A percentile compares a stretch with the other conserved stretches of the same genome.
phyloP scores from a whole-genome alignment of 2,113 vertebrate genomes.

The Myotis brandtii region DNA sequence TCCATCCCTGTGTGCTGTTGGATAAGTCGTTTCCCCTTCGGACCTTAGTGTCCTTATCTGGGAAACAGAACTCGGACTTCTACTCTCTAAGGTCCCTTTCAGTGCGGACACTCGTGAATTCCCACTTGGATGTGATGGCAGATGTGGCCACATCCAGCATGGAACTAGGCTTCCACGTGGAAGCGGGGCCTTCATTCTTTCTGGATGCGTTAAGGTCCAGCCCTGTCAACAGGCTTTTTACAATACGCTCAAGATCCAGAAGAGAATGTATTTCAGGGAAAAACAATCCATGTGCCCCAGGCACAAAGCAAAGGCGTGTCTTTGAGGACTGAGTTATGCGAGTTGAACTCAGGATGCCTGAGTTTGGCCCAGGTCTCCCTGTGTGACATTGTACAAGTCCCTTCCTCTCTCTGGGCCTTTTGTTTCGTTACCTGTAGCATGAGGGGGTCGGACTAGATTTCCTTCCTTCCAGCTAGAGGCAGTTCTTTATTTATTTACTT shows the following conservation, averaged over 20 bases:
- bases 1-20: neutral
- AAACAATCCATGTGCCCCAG: neutral
- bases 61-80: conserved; percentile 22
- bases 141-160: neutral
- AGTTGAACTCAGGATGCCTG: neutral
- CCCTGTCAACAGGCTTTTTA: conserved; percentile 4
- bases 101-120: conserved; percentile 12
- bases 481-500: neutral
- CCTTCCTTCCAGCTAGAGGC: neutral
- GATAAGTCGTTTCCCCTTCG: neutral
- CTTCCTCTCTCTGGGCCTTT: neutral
- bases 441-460: neutral
- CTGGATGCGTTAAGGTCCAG: neutral
- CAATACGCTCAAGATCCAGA: neutral
- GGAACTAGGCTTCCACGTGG: neutral
- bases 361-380: neutral
- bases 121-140: neutral
- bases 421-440: neutral
- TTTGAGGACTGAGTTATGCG: neutral
- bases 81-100: conserved; percentile 37
- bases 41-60: neutral
- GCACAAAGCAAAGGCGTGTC: neutral
- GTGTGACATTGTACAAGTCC: neutral
- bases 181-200: conserved; percentile 10
- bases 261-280: conserved; percentile 36